A percentile compares a stretch with the other conserved stretches of the same genome.
Evolutionary conservation across 2,797 vertebrate genomes (phyloP).

Genomic region (Tauraco hartlaubi): DNA sequence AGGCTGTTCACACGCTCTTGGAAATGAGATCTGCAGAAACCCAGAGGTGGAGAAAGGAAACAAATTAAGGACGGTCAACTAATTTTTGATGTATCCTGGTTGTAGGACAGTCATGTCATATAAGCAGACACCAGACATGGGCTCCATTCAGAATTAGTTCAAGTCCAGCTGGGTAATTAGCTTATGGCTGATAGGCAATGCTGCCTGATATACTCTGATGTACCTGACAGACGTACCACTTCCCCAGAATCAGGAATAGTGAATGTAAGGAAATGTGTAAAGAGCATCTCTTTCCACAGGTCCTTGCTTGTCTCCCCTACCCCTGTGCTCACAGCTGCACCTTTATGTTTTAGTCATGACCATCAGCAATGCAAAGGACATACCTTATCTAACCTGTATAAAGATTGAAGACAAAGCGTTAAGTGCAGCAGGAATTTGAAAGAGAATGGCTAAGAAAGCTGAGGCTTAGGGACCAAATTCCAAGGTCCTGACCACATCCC

Average conservation of each 20-base stretch:
- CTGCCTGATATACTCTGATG: neutral
- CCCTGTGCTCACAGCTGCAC: rapidly evolving
- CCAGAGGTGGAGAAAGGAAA: neutral
- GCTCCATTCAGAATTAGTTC: neutral
- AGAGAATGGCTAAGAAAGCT: neutral
- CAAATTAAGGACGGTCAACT: neutral
- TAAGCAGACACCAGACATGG: neutral
- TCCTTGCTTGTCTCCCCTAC: neutral
- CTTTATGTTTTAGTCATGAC: neutral
- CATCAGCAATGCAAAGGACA: neutral
- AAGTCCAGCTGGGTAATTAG: neutral
- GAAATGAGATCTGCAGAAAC: neutral
- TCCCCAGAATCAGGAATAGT: neutral
- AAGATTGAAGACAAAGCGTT: neutral
- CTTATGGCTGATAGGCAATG: neutral
- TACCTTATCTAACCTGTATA: neutral
- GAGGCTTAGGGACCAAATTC: neutral
- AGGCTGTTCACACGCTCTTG: rapidly evolving
- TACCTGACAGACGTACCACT: neutral
- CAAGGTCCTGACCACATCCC: rapidly evolving
- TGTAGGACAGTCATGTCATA: neutral
- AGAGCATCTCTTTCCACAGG: neutral
- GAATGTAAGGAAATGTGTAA: neutral
- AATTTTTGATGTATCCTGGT: neutral
- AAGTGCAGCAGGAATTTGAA: neutral